Percentiles rank a stretch among this genome's conserved stretches.
These are phyloP conservation scores for Ceratosolen fusciceps DNA, from an alignment of 1,140 invertebrate species.

Conservation along the genomic window DNA sequence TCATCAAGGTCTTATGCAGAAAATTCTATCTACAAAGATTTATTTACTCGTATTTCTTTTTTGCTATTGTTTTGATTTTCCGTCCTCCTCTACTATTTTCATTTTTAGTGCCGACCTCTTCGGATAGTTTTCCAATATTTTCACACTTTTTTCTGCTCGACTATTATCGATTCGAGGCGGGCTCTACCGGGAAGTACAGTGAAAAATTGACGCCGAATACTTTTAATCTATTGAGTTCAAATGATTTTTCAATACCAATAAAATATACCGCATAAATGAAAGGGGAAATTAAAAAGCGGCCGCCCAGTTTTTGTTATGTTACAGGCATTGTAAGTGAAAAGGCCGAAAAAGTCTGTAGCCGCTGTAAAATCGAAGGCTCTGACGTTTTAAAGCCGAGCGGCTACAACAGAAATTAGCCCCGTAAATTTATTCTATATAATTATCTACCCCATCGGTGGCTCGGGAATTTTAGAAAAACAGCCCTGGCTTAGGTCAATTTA, in stretches of 20 bases:
- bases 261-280: background rate
- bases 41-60: slow-evolving; percentile 43
- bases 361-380: no score
- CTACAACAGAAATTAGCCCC: no score
- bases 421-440: no score
- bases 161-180: background rate
- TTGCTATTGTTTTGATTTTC: slow-evolving; percentile 32
- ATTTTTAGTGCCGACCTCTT: background rate
- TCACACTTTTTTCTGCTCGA: background rate
- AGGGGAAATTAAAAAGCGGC: no score
- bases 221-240: background rate
- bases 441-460: no score
- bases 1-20: slow-evolving; percentile 8
- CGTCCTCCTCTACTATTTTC: background rate
- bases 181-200: background rate
- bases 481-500: no score
- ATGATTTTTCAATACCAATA: background rate
- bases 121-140: background rate
- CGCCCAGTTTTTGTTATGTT: no score
- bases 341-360: no score
- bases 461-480: no score
- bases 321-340: no score
- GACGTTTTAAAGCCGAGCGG: no score
- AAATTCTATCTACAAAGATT: slow-evolving; percentile 37
- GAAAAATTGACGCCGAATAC: background rate